Conservation (phyloP, 2,888 invertebrate species). For the Drosophila merina region DNA sequence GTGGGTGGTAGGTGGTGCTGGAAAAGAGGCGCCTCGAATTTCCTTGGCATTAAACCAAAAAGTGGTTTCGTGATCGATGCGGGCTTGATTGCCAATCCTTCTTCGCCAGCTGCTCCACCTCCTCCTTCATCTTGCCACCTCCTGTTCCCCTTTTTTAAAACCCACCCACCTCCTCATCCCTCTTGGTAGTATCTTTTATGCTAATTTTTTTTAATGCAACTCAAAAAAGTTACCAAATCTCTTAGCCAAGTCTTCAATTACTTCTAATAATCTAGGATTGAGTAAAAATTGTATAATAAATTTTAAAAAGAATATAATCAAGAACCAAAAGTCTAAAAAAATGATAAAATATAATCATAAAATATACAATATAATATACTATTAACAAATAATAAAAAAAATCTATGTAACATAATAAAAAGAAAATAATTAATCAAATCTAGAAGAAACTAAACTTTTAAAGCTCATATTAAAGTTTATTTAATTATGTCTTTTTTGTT, state of each 20-base stretch:
- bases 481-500: too few relatives aligned
- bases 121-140: neutral
- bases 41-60: constrained; percentile 54
- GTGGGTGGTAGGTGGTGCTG: constrained; percentile 1
- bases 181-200: constrained; percentile 1
- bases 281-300: too few relatives aligned
- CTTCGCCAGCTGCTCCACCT: neutral
- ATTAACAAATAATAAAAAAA: too few relatives aligned
- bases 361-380: too few relatives aligned
- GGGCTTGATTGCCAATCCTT: constrained; percentile 34
- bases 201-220: neutral
- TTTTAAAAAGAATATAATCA: too few relatives aligned
- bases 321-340: neutral
- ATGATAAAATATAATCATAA: too few relatives aligned
- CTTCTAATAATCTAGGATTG: too few relatives aligned
- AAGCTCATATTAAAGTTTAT: too few relatives aligned
- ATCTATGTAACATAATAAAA: too few relatives aligned
- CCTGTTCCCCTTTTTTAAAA: too few relatives aligned
- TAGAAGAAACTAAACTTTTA: too few relatives aligned
- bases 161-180: neutral
- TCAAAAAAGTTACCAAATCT: neutral
- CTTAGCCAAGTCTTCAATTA: neutral
- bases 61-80: constrained; percentile 70
- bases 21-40: constrained; percentile 53
- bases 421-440: too few relatives aligned